Conservation (phyloP, 1,140 invertebrate species). For the Aphis gossypii region DNA sequence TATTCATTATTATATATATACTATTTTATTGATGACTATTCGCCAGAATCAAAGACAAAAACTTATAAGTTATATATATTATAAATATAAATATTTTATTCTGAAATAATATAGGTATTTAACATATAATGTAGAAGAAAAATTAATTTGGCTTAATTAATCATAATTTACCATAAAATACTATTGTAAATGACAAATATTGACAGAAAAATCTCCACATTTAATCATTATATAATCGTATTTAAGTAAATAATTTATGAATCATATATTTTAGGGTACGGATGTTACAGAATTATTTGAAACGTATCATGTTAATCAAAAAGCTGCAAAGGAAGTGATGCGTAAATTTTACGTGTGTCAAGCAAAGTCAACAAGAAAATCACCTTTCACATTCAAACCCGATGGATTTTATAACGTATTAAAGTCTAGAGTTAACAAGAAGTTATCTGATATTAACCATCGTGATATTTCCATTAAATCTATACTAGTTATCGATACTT, state of each 20-base stretch:
- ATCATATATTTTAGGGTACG: conserved; percentile 66
- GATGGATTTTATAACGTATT: conserved; percentile 76
- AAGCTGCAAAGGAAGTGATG: conserved; percentile 63
- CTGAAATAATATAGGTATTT: background rate
- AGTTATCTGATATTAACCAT: background rate
- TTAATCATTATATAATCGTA: background rate
- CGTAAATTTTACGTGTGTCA: conserved; percentile 69
- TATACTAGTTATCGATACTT: conserved; percentile 63
- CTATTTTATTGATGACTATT: too few species aligned
- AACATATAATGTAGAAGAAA: background rate
- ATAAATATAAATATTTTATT: background rate
- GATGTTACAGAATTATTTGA: conserved; percentile 82
- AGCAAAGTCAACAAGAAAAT: conserved; percentile 68
- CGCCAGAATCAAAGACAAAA: background rate
- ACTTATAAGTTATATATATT: background rate
- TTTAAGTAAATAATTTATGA: background rate
- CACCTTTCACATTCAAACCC: conserved; percentile 73
- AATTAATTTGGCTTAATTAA: background rate
- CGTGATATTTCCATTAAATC: conserved; percentile 49
- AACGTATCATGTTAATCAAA: conserved; percentile 68
- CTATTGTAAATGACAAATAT: background rate
- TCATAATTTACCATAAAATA: background rate
- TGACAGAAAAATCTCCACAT: background rate
- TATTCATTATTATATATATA: too few species aligned
- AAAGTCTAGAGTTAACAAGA: conserved; percentile 63